Base-by-base conservation (phyloP, 2,888 invertebrate species). In the Cantharis nigra region DNA sequence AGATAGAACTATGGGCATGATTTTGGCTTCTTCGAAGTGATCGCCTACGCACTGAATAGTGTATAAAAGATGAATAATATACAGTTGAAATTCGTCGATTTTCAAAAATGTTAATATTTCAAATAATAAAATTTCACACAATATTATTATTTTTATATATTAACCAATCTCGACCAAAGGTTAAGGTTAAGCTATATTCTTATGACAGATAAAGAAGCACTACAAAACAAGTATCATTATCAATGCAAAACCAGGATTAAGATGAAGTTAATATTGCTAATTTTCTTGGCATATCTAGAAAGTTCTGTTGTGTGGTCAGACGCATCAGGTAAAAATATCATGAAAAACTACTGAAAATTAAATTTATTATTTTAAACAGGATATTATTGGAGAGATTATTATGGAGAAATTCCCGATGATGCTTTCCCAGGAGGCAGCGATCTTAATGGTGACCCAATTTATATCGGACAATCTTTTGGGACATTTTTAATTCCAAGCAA, bases 381-480 rank as follows among this genome's bases (percentile, higher is more conserved):
- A n/a, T 80, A 80, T 65, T 80, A 80, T 62, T 80, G 80, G 80
- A 77, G 77, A 26, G 78, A 80, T 33, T 80, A 69, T 18, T 28
- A 73, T 23, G 80, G 80, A 3, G 49, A 70, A 14, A 72, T 80
- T 7, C 80, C 80, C 9, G 11, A 49, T 0, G 80, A 80, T 23
- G 80, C 78, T 3, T 20, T 77, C 7, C 30, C 67, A 33, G 80
- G 77, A 20, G 80, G 78, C 20, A 28, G 9, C 2, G 72, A 76
- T 63, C 7, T 67, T 7, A 74, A 76, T 20, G 79, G 77, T 18
- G 63, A 70, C 9, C 69, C 74, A 1, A 79, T 70, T 20, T 80
- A 79, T 20, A 75, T 80, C 9, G 80, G 74, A 1, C 80, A 80
- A 73, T 70, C 28, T 30, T 67, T 67, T 18, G 30, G 67, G 0